Evolutionary conservation across 2,888 invertebrate species (phyloP).

Genomic region (Timema cristinae): DNA sequence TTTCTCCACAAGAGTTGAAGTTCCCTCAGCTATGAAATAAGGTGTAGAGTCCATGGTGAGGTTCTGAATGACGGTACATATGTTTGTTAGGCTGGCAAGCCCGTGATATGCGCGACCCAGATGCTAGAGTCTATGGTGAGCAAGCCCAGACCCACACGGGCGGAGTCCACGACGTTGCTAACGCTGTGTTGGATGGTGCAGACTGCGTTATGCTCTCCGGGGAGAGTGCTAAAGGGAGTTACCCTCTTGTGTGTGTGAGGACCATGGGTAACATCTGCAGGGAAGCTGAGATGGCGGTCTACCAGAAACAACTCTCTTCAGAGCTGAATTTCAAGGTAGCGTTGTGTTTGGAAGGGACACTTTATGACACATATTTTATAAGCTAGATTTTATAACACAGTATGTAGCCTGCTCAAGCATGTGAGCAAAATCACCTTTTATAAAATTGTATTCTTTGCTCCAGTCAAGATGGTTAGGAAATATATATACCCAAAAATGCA

Average conservation of each 20-base stretch:
- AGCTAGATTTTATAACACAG: too few species aligned
- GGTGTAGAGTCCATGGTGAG: background rate
- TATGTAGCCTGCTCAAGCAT: too few species aligned
- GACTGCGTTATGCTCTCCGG: slow-evolving; percentile 63
- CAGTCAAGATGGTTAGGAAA: background rate
- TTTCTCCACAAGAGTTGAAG: too few species aligned
- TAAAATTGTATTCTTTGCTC: background rate
- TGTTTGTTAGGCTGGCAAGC: slow-evolving; percentile 56
- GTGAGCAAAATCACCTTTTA: background rate
- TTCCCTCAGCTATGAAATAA: too few species aligned
- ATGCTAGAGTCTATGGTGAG: slow-evolving; percentile 63
- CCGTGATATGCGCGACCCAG: slow-evolving; percentile 61
- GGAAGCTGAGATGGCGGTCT: slow-evolving; percentile 58
- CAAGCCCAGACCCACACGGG: slow-evolving; percentile 59
- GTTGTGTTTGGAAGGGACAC: background rate
- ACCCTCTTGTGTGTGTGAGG: slow-evolving; percentile 50
- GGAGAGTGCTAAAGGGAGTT: slow-evolving; percentile 61
- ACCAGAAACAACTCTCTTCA: slow-evolving; percentile 54
- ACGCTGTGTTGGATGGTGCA: slow-evolving; percentile 60
- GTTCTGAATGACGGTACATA: background rate
- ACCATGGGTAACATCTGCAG: slow-evolving; percentile 50
- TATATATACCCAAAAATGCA: too few species aligned
- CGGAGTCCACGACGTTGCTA: slow-evolving; percentile 61
- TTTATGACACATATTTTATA: too few species aligned
- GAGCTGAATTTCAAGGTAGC: slow-evolving; percentile 54